Evolutionary conservation across 1,140 invertebrate species (phyloP).

Genomic region (Ditylenchus dipsaci): DNA sequence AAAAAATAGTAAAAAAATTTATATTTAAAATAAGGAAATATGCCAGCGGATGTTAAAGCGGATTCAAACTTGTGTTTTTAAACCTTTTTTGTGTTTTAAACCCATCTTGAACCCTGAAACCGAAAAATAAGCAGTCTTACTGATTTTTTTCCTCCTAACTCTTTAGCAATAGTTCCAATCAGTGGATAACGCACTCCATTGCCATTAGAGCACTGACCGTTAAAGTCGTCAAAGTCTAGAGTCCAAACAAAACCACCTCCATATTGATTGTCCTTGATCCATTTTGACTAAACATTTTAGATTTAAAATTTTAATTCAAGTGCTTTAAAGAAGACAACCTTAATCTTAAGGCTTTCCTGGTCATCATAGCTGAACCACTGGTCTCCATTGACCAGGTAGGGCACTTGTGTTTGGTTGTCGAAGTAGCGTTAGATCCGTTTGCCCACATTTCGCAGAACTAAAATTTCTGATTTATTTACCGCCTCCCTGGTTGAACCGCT

Average conservation of each 20-base stretch:
- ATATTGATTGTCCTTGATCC: constrained; percentile 80
- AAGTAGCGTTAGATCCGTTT: constrained; percentile 80
- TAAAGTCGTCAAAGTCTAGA: constrained; percentile 91
- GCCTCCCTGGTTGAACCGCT: too few relatives aligned
- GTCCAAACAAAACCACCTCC: constrained; percentile 95
- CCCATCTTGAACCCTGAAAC: too few relatives aligned
- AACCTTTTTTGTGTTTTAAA: too few relatives aligned
- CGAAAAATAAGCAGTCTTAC: too few relatives aligned
- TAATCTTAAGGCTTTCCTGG: constrained; percentile 63
- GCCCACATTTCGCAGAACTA: constrained; percentile 78
- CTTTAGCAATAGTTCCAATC: constrained; percentile 74
- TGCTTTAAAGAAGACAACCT: constrained; percentile 24
- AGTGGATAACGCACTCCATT: constrained; percentile 77
- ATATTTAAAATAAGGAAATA: too few relatives aligned
- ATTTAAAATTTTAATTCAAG: too few relatives aligned
- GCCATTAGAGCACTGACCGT: constrained; percentile 64
- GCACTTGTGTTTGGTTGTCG: constrained; percentile 75
- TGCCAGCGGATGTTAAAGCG: too few relatives aligned
- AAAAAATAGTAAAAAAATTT: too few relatives aligned
- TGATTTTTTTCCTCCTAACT: constrained; percentile 23
- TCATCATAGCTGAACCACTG: constrained; percentile 86
- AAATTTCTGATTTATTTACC: not conserved
- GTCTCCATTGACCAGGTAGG: constrained; percentile 76
- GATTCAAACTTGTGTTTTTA: too few relatives aligned
- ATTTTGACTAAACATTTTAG: constrained; percentile 71